Evolutionary conservation across 2,888 invertebrate species (phyloP).

Genomic region (Drosophila neonasuta): DNA sequence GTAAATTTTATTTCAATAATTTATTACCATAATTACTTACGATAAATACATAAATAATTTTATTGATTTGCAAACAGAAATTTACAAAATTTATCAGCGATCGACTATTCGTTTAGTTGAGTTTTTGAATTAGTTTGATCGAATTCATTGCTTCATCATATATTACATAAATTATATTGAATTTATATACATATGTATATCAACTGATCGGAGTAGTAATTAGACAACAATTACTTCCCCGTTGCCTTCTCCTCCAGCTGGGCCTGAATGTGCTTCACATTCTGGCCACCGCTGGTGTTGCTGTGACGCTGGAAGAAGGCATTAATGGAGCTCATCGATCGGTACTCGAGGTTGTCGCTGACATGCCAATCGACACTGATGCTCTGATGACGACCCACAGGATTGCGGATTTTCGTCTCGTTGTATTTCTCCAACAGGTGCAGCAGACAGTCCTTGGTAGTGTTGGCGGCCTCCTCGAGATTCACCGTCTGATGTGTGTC

Average conservation of each 20-base stretch:
- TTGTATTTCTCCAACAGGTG: conserved; percentile 89
- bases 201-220: conserved; percentile 1
- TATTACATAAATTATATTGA: conserved; percentile 35
- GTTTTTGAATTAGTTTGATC: conserved; percentile 23
- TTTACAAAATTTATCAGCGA: conserved; percentile 47
- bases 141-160: conserved; percentile 8
- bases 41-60: conserved; percentile 63
- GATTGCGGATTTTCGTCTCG: conserved; percentile 83
- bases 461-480: conserved; percentile 85
- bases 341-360: conserved; percentile 88
- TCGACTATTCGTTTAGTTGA: conserved; percentile 37
- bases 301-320: conserved; percentile 89
- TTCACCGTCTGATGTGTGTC: conserved; percentile 84
- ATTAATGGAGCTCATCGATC: conserved; percentile 90
- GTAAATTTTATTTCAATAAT: conserved; percentile 53
- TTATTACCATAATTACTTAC: conserved; percentile 64
- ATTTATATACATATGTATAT: conserved; percentile 34
- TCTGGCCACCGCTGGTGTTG: conserved; percentile 70
- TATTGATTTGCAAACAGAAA: conserved; percentile 44
- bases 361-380: conserved; percentile 90
- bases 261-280: conserved; percentile 80
- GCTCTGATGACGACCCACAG: conserved; percentile 86
- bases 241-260: conserved; percentile 80
- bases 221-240: conserved; percentile 51
- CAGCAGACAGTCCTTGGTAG: conserved; percentile 89